A percentile compares a stretch with the other conserved stretches of the same genome.
These are phyloP conservation scores for Spisula subtruncata DNA, from an alignment of 2,888 invertebrate species.

Conservation along the genomic window DNA sequence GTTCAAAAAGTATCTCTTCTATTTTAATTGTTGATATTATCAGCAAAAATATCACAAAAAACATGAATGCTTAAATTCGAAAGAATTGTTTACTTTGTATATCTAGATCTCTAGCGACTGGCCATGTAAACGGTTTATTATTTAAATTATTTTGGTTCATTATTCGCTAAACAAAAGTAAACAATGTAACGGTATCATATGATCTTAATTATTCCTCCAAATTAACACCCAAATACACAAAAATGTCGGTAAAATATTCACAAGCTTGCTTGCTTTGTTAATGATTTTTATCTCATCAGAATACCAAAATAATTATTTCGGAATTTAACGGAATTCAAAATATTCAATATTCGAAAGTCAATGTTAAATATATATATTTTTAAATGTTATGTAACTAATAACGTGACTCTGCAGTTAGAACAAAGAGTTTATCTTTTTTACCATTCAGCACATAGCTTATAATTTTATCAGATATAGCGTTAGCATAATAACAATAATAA, in stretches of 20 bases:
- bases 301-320: background rate
- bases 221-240: background rate
- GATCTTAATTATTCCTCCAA: background rate
- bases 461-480: no score
- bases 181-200: background rate
- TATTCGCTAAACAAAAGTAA: background rate
- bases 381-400: no score
- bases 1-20: background rate
- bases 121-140: constrained; percentile 9
- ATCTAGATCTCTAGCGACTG: background rate
- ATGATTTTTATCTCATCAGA: background rate
- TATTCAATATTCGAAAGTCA: no score
- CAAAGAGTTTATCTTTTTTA: no score
- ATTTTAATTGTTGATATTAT: background rate
- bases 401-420: no score
- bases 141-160: no score
- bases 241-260: background rate
- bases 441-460: no score
- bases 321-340: background rate
- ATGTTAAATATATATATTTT: no score
- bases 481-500: no score
- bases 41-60: background rate
- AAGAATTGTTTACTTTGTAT: background rate
- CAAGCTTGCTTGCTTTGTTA: background rate
- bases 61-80: background rate